Conservation (phyloP, 2,113 vertebrate species). For the Speoplatyrhinus poulsoni region DNA sequence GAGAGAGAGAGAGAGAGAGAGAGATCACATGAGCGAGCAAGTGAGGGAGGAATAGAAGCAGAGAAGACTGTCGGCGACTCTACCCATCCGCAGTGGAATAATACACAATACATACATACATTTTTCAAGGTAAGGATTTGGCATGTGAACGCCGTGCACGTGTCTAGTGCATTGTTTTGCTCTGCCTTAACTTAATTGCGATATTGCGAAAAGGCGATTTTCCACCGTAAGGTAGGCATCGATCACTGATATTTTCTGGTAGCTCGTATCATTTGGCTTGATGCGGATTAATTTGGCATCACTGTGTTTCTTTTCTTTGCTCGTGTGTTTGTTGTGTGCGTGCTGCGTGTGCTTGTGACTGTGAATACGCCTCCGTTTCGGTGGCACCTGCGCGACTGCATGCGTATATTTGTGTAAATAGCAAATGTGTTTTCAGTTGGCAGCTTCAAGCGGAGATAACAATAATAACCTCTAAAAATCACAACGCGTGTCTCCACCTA, state of each 20-base stretch:
- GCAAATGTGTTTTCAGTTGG: slow-evolving; percentile 17
- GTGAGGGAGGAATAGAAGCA: slow-evolving; percentile 26
- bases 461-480: too few species aligned
- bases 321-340: neutral
- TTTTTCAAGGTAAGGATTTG: slow-evolving; percentile 54
- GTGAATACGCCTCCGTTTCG: slow-evolving; percentile 2
- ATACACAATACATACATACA: slow-evolving; percentile 35
- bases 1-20: slow-evolving; percentile 34
- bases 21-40: slow-evolving; percentile 25
- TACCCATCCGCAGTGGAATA: slow-evolving; percentile 63
- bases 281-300: neutral
- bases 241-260: neutral
- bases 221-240: slow-evolving; percentile 33
- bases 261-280: slow-evolving; percentile 11
- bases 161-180: neutral
- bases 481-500: neutral
- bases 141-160: slow-evolving; percentile 29
- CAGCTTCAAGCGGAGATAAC: slow-evolving; percentile 11
- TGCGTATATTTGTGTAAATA: slow-evolving; percentile 43
- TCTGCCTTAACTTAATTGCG: too few species aligned
- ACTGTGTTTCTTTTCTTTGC: neutral
- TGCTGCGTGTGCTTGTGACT: neutral
- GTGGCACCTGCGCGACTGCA: slow-evolving; percentile 22
- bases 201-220: neutral
- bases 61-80: slow-evolving; percentile 62